These are phyloP conservation scores for Pecten maximus DNA, from an alignment of 2,888 invertebrate genomes.

Conservation along the genomic window DNA sequence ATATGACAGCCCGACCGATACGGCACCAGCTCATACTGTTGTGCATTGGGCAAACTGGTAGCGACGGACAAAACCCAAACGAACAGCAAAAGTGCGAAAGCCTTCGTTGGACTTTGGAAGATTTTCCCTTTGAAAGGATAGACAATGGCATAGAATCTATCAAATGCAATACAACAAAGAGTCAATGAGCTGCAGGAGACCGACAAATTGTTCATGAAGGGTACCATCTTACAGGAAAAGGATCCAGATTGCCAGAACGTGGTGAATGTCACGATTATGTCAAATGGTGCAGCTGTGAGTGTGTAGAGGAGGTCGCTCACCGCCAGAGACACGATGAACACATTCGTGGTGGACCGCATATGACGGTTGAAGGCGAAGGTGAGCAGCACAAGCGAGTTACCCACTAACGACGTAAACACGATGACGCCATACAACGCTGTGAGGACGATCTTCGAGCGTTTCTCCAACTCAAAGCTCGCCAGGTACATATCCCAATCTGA, in stretches of 20 bases:
- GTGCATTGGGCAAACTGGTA: slow-evolving; percentile 64
- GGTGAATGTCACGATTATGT: slow-evolving; percentile 59
- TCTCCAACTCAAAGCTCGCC: neutral
- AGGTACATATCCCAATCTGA: neutral
- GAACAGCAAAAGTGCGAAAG: slow-evolving; percentile 57
- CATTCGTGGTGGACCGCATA: slow-evolving; percentile 71
- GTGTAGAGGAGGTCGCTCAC: slow-evolving; percentile 69
- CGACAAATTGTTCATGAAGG: slow-evolving; percentile 64
- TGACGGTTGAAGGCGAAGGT: slow-evolving; percentile 66
- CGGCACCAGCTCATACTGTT: slow-evolving; percentile 60
- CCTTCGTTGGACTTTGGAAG: slow-evolving; percentile 60
- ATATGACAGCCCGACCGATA: slow-evolving; percentile 48
- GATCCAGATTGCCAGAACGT: slow-evolving; percentile 65
- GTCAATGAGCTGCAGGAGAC: slow-evolving; percentile 70
- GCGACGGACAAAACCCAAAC: slow-evolving; percentile 67
- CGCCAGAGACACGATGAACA: slow-evolving; percentile 71
- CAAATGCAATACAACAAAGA: slow-evolving; percentile 71
- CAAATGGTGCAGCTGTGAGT: slow-evolving; percentile 65
- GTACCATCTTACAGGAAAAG: slow-evolving; percentile 68
- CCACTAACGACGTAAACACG: slow-evolving; percentile 62
- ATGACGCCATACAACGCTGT: slow-evolving; percentile 59
- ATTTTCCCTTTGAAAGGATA: slow-evolving; percentile 69
- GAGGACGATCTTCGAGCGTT: slow-evolving; percentile 56
- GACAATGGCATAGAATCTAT: slow-evolving; percentile 71
- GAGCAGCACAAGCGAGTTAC: slow-evolving; percentile 67